phyloP scores from a whole-genome alignment of 2,113 vertebrate genomes.

The Ptilonorhynchus violaceus region DNA sequence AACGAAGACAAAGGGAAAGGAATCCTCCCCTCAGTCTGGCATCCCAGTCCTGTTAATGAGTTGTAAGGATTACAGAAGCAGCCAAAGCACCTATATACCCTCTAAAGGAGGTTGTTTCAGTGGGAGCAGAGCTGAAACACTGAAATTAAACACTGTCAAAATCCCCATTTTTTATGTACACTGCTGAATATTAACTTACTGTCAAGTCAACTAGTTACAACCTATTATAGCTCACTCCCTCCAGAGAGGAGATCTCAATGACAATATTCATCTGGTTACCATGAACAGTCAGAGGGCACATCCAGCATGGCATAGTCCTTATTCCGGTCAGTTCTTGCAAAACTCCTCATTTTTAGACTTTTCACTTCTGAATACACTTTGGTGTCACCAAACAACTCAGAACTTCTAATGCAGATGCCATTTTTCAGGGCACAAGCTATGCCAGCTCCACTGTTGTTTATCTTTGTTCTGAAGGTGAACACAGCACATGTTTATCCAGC shows the following conservation, averaged over 20 bases:
- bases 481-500: background rate
- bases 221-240: background rate
- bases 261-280: background rate
- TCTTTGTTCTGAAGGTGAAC: background rate
- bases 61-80: background rate
- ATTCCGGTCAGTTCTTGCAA: background rate
- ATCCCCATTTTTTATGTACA: background rate
- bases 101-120: background rate
- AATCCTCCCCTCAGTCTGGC: slow-evolving; percentile 56
- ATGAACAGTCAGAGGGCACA: background rate
- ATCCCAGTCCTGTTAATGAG: slow-evolving; percentile 5
- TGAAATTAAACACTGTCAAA: background rate
- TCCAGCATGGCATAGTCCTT: background rate
- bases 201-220: background rate
- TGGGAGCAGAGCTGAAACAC: background rate
- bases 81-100: background rate
- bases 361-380: background rate
- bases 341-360: background rate
- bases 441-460: background rate
- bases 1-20: slow-evolving; percentile 20
- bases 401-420: background rate
- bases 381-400: background rate
- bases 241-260: background rate
- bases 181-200: background rate
- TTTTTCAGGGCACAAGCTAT: background rate